A percentile compares a stretch with the other conserved stretches of the same genome.
phyloP scores from a whole-genome alignment of 1,140 invertebrate species.

The Tribolium castaneum region DNA sequence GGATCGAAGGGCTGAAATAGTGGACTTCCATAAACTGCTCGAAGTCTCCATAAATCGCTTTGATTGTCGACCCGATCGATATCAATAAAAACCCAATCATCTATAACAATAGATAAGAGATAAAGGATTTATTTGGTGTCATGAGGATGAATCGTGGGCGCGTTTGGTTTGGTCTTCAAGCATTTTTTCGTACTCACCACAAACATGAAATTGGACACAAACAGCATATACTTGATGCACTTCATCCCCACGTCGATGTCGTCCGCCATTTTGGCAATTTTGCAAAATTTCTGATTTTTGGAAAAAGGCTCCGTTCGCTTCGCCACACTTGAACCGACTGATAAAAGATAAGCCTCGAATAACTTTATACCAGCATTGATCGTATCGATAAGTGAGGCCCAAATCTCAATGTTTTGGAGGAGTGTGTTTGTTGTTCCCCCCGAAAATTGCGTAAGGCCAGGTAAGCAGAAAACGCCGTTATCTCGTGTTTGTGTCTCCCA shows the following conservation, averaged over 20 bases:
- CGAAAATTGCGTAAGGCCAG: slow-evolving; percentile 20
- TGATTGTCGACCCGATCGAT: slow-evolving; percentile 81
- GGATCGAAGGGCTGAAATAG: slow-evolving; percentile 77
- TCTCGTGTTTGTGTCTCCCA: slow-evolving; percentile 36
- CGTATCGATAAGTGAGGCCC: neutral
- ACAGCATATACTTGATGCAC: slow-evolving; percentile 86
- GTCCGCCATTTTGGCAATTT: slow-evolving; percentile 64
- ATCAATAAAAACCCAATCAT: slow-evolving; percentile 80
- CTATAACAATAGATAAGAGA: slow-evolving; percentile 63
- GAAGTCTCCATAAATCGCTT: slow-evolving; percentile 79
- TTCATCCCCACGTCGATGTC: slow-evolving; percentile 76
- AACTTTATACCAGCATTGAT: neutral
- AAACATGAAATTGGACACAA: slow-evolving; percentile 85
- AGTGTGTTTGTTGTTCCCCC: neutral
- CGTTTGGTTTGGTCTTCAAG: too few relatives aligned
- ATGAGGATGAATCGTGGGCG: slow-evolving; percentile 4
- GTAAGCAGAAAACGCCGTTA: slow-evolving; percentile 20
- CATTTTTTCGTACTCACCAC: slow-evolving; percentile 83
- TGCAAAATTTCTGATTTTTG: neutral
- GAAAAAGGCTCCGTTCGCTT: neutral
- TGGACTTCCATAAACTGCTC: slow-evolving; percentile 74
- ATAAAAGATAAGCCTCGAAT: slow-evolving; percentile 31
- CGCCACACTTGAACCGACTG: slow-evolving; percentile 18
- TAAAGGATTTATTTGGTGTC: neutral
- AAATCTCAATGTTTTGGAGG: neutral